Conservation (phyloP, 2,113 vertebrate genomes). For the Okapia johnstoni region DNA sequence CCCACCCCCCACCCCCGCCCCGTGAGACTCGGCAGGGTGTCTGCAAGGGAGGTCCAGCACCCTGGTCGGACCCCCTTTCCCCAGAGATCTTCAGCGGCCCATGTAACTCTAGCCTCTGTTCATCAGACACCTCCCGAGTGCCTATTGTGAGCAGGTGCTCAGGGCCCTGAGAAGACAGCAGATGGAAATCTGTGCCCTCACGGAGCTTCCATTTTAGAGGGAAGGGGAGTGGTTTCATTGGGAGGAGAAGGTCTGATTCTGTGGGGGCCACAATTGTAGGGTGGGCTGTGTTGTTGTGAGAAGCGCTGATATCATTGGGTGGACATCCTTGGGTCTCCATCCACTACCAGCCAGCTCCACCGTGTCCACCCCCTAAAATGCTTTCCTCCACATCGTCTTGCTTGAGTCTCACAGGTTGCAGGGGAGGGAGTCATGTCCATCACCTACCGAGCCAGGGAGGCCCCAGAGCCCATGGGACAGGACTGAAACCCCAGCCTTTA, state of each 20-base stretch:
- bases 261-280: background rate
- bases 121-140: background rate
- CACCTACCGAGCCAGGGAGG: background rate
- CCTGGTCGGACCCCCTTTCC: background rate
- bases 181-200: background rate
- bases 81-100: background rate
- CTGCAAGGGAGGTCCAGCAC: background rate
- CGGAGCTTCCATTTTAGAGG: background rate
- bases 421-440: rapidly evolving
- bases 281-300: background rate
- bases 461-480: background rate
- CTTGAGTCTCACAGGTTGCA: background rate
- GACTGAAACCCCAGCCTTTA: background rate
- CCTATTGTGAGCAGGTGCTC: background rate
- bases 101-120: background rate
- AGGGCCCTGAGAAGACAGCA: background rate
- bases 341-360: background rate
- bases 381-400: rapidly evolving
- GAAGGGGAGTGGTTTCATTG: background rate
- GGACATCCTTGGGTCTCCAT: background rate
- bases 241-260: background rate
- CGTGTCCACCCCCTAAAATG: rapidly evolving
- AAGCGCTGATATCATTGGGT: rapidly evolving
- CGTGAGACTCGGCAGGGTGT: background rate
- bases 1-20: too few species aligned